Evolutionary conservation across 2,888 invertebrate species (phyloP).

Genomic region (Boloria euphrosyne): DNA sequence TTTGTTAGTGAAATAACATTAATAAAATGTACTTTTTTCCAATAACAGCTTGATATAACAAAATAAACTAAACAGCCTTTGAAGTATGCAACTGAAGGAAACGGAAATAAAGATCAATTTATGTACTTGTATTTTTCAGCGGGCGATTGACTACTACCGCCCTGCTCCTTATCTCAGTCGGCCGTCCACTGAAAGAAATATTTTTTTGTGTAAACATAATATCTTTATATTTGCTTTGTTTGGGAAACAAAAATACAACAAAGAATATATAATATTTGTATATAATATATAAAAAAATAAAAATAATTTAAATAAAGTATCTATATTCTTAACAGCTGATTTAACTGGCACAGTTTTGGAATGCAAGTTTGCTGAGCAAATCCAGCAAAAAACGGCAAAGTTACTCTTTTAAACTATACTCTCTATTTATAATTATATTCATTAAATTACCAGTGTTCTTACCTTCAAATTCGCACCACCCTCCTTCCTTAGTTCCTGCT

Average conservation of each 20-base stretch:
- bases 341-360: too few relatives aligned
- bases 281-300: too few relatives aligned
- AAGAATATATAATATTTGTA: too few relatives aligned
- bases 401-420: too few relatives aligned
- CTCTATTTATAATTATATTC: too few relatives aligned
- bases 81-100: neutral
- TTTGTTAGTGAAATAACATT: too few relatives aligned
- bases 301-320: too few relatives aligned
- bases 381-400: too few relatives aligned
- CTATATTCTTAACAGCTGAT: too few relatives aligned
- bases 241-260: too few relatives aligned
- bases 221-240: too few relatives aligned
- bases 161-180: slow-evolving; percentile 59
- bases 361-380: too few relatives aligned
- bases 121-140: slow-evolving; percentile 60
- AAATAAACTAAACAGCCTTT: neutral
- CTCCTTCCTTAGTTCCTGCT: slow-evolving; percentile 73
- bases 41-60: slow-evolving; percentile 5
- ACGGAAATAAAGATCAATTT: slow-evolving; percentile 46
- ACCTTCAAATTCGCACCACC: slow-evolving; percentile 71
- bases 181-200: slow-evolving; percentile 61
- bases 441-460: neutral
- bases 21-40: neutral
- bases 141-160: slow-evolving; percentile 48
- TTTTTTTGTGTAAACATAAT: neutral